Evolutionary conservation across 2,888 invertebrate species (phyloP).

Genomic region (Zaprionus bogoriensis): DNA sequence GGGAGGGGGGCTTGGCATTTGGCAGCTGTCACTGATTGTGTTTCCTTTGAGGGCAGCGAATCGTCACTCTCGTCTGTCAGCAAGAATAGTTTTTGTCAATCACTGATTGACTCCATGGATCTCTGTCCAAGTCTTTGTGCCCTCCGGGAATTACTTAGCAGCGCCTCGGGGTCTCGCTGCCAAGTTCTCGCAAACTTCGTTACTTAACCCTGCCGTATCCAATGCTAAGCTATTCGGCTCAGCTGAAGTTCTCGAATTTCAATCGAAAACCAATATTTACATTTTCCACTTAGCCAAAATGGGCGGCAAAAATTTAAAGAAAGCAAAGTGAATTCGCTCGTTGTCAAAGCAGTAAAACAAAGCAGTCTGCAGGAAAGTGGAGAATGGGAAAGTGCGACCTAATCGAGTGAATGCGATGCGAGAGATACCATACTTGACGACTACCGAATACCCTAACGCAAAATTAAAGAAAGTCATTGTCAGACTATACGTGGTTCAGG

Average conservation of each 20-base stretch:
- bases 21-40: slow-evolving; percentile 48
- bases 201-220: background rate
- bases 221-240: slow-evolving; percentile 2
- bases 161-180: background rate
- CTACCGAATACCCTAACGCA: background rate
- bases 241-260: slow-evolving; percentile 42
- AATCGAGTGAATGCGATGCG: background rate
- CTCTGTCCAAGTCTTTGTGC: background rate
- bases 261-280: slow-evolving; percentile 59
- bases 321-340: slow-evolving; percentile 5
- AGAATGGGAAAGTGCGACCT: background rate
- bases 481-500: too few relatives aligned
- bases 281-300: slow-evolving; percentile 39
- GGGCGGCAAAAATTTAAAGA: slow-evolving; percentile 15
- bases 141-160: background rate
- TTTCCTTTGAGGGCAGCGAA: slow-evolving; percentile 30
- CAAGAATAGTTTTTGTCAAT: slow-evolving; percentile 1
- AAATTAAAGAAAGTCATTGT: too few relatives aligned
- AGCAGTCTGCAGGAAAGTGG: background rate
- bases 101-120: slow-evolving; percentile 9
- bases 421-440: too few relatives aligned
- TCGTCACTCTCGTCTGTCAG: slow-evolving; percentile 22
- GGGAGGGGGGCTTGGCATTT: slow-evolving; percentile 29
- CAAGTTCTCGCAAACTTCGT: background rate
- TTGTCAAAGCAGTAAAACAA: slow-evolving; percentile 9